Evolutionary conservation across 2,113 vertebrate genomes (phyloP).

Genomic region (Miniopterus natalensis): DNA sequence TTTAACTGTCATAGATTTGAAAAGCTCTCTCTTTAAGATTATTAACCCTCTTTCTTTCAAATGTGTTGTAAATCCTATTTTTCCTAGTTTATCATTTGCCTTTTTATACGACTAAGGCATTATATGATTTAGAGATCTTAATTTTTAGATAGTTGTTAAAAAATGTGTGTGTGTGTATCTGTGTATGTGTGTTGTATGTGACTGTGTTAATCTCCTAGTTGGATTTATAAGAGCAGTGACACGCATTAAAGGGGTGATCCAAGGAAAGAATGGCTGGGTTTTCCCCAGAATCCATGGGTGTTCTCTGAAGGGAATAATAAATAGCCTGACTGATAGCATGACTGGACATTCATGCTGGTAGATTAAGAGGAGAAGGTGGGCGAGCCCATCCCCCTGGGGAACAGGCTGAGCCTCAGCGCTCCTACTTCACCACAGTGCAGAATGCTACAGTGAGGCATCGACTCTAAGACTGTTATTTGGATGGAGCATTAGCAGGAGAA

Average conservation of each 20-base stretch:
- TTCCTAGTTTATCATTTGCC: background rate
- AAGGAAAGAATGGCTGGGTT: background rate
- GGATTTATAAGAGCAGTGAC: background rate
- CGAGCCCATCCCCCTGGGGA: background rate
- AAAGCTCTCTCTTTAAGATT: conserved; percentile 7
- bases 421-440: background rate
- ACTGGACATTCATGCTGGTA: background rate
- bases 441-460: no score
- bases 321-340: background rate
- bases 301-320: background rate
- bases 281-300: background rate
- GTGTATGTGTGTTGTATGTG: background rate
- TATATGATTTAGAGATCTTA: background rate
- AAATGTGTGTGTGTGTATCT: no score
- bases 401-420: background rate
- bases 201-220: background rate
- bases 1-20: conserved; percentile 1
- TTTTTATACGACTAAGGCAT: background rate
- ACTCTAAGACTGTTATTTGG: background rate
- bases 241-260: background rate
- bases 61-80: background rate
- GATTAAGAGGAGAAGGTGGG: background rate
- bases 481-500: background rate
- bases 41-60: background rate
- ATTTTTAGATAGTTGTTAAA: background rate